A percentile compares a stretch with the other conserved stretches of the same genome.
Evolutionary conservation across 2,888 invertebrate species (phyloP).

Genomic region (Ochropleura plecta): DNA sequence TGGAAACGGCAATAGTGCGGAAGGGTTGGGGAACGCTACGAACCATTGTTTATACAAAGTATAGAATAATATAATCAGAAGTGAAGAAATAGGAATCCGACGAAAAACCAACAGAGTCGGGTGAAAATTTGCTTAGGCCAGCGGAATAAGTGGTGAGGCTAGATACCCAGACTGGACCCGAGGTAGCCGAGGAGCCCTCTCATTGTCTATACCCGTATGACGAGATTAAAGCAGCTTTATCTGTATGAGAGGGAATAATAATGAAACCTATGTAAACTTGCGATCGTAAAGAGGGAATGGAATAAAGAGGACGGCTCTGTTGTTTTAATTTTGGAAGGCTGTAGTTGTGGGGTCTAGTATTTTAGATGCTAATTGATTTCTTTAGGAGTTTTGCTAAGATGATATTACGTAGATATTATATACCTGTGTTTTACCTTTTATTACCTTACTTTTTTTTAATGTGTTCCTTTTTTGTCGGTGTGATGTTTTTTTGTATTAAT

Average conservation of each 20-base stretch:
- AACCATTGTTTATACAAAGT: slow-evolving; percentile 89
- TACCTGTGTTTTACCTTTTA: no score
- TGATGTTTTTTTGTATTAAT: no score
- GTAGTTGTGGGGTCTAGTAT: not conserved
- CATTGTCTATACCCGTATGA: slow-evolving; percentile 81
- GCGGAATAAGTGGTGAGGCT: slow-evolving; percentile 87
- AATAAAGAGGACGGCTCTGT: slow-evolving; percentile 43
- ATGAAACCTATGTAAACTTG: slow-evolving; percentile 68
- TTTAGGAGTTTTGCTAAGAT: not conserved
- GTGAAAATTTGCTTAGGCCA: slow-evolving; percentile 90
- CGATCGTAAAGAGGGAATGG: slow-evolving; percentile 50
- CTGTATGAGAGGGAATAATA: slow-evolving; percentile 63
- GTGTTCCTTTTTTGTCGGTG: no score
- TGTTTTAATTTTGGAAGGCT: slow-evolving; percentile 42
- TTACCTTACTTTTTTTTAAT: no score
- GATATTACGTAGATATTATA: no score
- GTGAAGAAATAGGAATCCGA: slow-evolving; percentile 90
- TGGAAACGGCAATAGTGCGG: slow-evolving; percentile 85
- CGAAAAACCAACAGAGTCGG: slow-evolving; percentile 89
- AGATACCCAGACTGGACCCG: slow-evolving; percentile 81
- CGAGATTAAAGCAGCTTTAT: slow-evolving; percentile 68
- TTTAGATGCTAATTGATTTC: not conserved
- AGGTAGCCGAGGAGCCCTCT: slow-evolving; percentile 57
- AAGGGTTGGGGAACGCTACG: slow-evolving; percentile 81
- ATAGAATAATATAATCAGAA: slow-evolving; percentile 90